phyloP scores from a whole-genome alignment of 2,113 vertebrate species.

The Callionymus lyra region DNA sequence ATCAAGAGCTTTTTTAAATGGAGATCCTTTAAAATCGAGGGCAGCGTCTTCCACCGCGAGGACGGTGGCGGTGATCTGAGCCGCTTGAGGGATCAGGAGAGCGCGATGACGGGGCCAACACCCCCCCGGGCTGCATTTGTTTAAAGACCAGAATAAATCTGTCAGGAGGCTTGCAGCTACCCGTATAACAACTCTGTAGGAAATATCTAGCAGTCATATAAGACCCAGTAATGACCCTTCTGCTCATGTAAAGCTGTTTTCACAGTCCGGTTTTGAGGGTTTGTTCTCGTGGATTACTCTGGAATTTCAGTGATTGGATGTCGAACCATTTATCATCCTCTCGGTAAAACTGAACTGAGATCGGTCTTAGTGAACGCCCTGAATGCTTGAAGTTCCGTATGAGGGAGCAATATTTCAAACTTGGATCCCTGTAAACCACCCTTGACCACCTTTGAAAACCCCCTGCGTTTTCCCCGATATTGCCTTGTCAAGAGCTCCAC shows the following conservation, averaged over 20 bases:
- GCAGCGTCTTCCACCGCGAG: slow-evolving; percentile 8
- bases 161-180: slow-evolving; percentile 43
- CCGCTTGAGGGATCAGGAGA: slow-evolving; percentile 10
- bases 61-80: slow-evolving; percentile 9
- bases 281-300: slow-evolving; percentile 13
- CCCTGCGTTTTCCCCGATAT: too few species aligned
- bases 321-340: too few species aligned
- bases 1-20: too few species aligned
- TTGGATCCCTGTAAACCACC: too few species aligned
- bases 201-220: slow-evolving; percentile 14
- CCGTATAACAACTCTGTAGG: slow-evolving; percentile 24
- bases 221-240: slow-evolving; percentile 40
- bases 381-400: too few species aligned
- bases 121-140: slow-evolving; percentile 22
- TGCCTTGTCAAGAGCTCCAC: too few species aligned
- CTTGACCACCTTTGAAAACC: too few species aligned
- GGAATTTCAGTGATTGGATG: too few species aligned
- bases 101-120: slow-evolving; percentile 7
- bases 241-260: slow-evolving; percentile 36
- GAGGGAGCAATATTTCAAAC: too few species aligned
- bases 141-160: slow-evolving; percentile 47
- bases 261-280: slow-evolving; percentile 22
- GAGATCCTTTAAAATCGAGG: neutral
- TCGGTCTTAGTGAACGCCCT: too few species aligned
- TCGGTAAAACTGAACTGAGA: too few species aligned